phyloP scores from a whole-genome alignment of 2,888 invertebrate genomes.

The Sinelater perroti region DNA sequence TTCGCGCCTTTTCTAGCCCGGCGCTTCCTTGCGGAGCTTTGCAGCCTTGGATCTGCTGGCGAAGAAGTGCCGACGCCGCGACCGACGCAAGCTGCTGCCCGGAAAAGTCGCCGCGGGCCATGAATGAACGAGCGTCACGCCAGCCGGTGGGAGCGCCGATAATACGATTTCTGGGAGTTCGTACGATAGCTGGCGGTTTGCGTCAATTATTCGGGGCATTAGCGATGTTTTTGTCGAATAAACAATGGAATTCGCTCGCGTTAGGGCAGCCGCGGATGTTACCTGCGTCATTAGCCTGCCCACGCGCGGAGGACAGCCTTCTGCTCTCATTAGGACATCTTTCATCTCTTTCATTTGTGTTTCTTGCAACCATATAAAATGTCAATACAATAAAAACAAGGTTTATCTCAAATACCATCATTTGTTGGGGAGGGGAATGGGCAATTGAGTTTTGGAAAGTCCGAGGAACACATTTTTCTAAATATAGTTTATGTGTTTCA shows the following conservation, averaged over 20 bases:
- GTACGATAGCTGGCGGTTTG: constrained; percentile 1
- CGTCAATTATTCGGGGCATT: constrained; percentile 10
- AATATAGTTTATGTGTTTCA: too few species aligned
- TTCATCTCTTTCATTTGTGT: too few species aligned
- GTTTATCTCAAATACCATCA: too few species aligned
- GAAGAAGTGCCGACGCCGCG: too few species aligned
- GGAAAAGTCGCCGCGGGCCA: constrained; percentile 10
- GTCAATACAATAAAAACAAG: too few species aligned
- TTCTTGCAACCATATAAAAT: too few species aligned
- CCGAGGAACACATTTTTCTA: too few species aligned
- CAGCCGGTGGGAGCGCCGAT: neutral
- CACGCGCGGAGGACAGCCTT: too few species aligned
- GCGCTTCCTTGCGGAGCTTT: constrained; percentile 29
- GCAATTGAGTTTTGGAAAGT: too few species aligned
- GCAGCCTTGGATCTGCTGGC: constrained; percentile 1
- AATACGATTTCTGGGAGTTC: constrained; percentile 13
- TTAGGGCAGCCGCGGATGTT: neutral
- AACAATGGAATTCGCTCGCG: neutral
- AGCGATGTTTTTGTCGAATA: neutral
- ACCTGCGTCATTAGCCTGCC: too few species aligned
- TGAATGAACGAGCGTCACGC: constrained; percentile 8
- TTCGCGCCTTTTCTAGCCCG: constrained; percentile 33
- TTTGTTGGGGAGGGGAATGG: too few species aligned
- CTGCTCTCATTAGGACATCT: too few species aligned
- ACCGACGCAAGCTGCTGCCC: neutral